Evolutionary conservation across 2,888 invertebrate species (phyloP).

Genomic region (Oegoconia quadripuncta): DNA sequence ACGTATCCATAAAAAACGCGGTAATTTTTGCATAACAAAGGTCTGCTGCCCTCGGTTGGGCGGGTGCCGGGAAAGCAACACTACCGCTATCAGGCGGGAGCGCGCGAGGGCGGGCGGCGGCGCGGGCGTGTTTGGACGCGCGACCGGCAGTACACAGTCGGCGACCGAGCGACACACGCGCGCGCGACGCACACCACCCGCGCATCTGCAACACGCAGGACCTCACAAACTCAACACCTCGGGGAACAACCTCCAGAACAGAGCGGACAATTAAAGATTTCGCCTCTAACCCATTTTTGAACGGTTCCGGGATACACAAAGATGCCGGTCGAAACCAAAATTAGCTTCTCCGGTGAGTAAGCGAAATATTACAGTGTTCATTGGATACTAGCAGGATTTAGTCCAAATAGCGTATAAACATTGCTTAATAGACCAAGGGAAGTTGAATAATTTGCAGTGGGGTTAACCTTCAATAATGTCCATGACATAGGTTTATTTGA

Average conservation of each 20-base stretch:
- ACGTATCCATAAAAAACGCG: no score
- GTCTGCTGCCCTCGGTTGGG: no score
- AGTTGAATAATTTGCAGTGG: background rate
- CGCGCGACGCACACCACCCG: constrained; percentile 32
- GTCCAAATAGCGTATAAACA: background rate
- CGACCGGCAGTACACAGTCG: constrained; percentile 59
- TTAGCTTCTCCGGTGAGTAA: constrained; percentile 76
- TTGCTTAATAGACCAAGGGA: no score
- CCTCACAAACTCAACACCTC: constrained; percentile 25
- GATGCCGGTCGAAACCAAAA: constrained; percentile 74
- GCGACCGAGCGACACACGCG: constrained; percentile 56
- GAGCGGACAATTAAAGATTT: constrained; percentile 4
- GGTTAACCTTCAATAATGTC: background rate
- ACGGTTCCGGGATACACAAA: constrained; percentile 24
- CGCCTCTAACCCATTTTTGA: constrained; percentile 8
- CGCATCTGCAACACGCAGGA: constrained; percentile 46
- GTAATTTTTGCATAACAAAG: no score
- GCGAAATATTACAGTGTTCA: constrained; percentile 8
- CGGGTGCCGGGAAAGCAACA: constrained; percentile 33
- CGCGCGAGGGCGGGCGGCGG: constrained; percentile 30
- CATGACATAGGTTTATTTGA: background rate
- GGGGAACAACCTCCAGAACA: constrained; percentile 9
- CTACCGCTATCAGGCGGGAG: constrained; percentile 28
- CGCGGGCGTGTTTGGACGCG: constrained; percentile 29
- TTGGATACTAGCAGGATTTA: background rate